A percentile compares a stretch with the other conserved stretches of the same genome.
These are phyloP conservation scores for Solenopsis invicta DNA, from an alignment of 1,140 invertebrate species.

Conservation along the genomic window DNA sequence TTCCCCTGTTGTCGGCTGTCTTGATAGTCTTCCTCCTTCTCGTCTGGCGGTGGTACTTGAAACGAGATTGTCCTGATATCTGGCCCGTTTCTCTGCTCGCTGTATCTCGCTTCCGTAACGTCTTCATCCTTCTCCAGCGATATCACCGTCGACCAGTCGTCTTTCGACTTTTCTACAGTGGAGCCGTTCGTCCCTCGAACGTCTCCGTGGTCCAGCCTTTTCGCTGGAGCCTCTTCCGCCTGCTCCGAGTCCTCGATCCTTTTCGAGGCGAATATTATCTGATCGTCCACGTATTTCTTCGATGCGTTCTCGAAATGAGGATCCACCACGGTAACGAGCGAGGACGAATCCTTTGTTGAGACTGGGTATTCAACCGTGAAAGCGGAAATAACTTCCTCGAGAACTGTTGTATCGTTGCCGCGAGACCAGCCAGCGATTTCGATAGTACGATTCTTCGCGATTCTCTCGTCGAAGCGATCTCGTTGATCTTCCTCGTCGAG, in stretches of 20 bases:
- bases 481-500: slow-evolving; percentile 61
- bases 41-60: slow-evolving; percentile 57
- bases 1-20: slow-evolving; percentile 3
- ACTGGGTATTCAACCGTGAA: slow-evolving; percentile 13
- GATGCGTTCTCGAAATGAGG: slow-evolving; percentile 47
- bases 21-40: neutral
- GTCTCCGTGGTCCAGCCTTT: slow-evolving; percentile 4
- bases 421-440: neutral
- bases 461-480: slow-evolving; percentile 47
- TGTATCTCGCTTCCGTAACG: slow-evolving; percentile 4
- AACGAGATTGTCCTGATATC: slow-evolving; percentile 71
- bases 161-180: neutral
- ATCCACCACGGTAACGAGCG: slow-evolving; percentile 28
- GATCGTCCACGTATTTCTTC: slow-evolving; percentile 14
- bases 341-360: slow-evolving; percentile 19
- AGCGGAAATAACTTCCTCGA: slow-evolving; percentile 26
- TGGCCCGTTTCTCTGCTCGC: slow-evolving; percentile 61
- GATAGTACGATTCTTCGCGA: slow-evolving; percentile 51
- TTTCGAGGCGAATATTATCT: neutral
- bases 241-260: slow-evolving; percentile 41
- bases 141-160: slow-evolving; percentile 11
- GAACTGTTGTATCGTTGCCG: slow-evolving; percentile 29
- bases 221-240: slow-evolving; percentile 43
- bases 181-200: slow-evolving; percentile 4
- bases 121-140: neutral